These are phyloP conservation scores for Drosophila nr. fundita DNA, from an alignment of 2,888 invertebrate genomes.

Conservation along the genomic window DNA sequence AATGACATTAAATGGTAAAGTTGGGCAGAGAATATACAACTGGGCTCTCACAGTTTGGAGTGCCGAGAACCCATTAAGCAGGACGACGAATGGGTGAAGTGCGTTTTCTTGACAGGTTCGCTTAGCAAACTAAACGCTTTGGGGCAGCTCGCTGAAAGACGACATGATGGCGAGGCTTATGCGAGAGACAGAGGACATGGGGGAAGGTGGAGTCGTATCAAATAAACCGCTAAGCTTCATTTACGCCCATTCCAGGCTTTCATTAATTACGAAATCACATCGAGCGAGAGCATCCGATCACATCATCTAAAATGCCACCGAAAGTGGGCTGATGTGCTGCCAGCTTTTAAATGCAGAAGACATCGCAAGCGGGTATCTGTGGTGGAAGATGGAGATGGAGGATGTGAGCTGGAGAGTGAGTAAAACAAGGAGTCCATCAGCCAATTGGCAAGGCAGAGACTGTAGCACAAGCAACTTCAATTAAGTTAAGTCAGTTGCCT, in stretches of 20 bases:
- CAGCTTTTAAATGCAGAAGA: slow-evolving; percentile 62
- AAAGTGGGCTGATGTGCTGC: slow-evolving; percentile 20
- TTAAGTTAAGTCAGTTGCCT: slow-evolving; percentile 81
- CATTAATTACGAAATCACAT: slow-evolving; percentile 78
- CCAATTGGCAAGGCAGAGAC: slow-evolving; percentile 30
- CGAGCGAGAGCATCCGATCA: slow-evolving; percentile 72
- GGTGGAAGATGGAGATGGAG: background rate
- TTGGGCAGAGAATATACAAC: slow-evolving; percentile 15
- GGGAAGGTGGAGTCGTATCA: slow-evolving; percentile 14
- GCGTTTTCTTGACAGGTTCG: slow-evolving; percentile 46
- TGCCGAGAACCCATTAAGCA: slow-evolving; percentile 26
- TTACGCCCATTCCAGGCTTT: slow-evolving; percentile 60
- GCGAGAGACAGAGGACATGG: background rate
- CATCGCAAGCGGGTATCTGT: slow-evolving; percentile 25
- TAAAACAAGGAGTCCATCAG: slow-evolving; percentile 25
- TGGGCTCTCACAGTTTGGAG: slow-evolving; percentile 19
- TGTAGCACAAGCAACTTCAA: slow-evolving; percentile 69
- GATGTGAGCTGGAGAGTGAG: background rate
- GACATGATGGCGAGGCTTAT: background rate
- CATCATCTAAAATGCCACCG: slow-evolving; percentile 51
- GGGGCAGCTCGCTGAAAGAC: slow-evolving; percentile 37
- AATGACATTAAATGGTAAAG: slow-evolving; percentile 28
- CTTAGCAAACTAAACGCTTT: slow-evolving; percentile 29
- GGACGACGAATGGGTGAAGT: slow-evolving; percentile 29
- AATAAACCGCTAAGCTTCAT: slow-evolving; percentile 69